Base-by-base conservation (phyloP, 2,888 invertebrate species). In the Leptinotarsa tumamoca region DNA sequence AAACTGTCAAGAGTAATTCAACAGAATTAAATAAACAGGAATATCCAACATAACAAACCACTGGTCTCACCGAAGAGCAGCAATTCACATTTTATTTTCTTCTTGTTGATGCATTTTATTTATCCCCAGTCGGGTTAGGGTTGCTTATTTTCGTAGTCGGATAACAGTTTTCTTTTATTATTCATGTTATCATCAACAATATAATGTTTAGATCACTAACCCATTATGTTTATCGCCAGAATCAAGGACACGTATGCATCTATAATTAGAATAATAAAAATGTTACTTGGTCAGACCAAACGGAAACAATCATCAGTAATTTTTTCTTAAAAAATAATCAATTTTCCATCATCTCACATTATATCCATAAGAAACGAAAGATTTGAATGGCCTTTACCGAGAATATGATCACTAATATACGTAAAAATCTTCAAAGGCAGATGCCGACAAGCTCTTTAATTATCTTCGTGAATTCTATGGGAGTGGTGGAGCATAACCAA, bases 401-500 rank as follows among this genome's bases (percentile, higher is more conserved):
- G 73, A 79, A 76, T 74, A 73, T 74, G 78, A 73, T 76, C 78
- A 73, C 73, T 58, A 58, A 76, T 76, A 76, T 73, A 74, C 76
- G 76, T 78, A 78, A 79, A 79, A 79, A 79, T 79, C 73, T 75
- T 79, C 78, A 79, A 79, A 79, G 79, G 68, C 54, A 68, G 61
- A 72, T 67, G 79, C 79, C 79, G 79, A 77, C 79, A 75, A 75
- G 68, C 73, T 80, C 80, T 80, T 80, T 80, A 80, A 80, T 80
- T 80, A 80, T 80, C 77, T 80, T 73, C 56, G 76, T 74, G 77
- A 76, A 80, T 78, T 77, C 78, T 80, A 74, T 71, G 76, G 74
- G 72, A 78, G 78, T 80, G 80, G 80, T 73, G 78, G 76, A 78
- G 78, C 80, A 80, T 77, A 78, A 80, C 78, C 80, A 77, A 80